Conservation (phyloP, 2,113 vertebrate genomes). For the Hippocampus guttulatus region DNA sequence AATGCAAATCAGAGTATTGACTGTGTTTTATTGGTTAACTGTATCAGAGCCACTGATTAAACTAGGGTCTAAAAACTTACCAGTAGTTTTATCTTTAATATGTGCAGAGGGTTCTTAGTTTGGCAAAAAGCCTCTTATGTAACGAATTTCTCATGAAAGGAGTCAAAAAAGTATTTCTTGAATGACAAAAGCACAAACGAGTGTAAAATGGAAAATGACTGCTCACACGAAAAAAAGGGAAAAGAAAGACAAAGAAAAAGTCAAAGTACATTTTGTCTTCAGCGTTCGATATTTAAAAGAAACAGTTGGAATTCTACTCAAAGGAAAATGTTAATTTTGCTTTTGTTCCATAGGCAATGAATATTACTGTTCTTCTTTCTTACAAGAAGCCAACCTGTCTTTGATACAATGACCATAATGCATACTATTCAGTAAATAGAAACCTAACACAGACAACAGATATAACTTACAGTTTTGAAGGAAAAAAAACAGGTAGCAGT, state of each 20-base stretch:
- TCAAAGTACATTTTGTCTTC: conserved; percentile 31
- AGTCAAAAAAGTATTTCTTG: conserved; percentile 10
- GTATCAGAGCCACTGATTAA: not conserved
- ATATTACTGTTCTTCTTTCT: not conserved
- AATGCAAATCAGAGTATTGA: not conserved
- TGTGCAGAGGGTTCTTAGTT: not conserved
- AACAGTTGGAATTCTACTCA: conserved; percentile 18
- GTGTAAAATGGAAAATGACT: not conserved
- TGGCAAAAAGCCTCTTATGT: not conserved
- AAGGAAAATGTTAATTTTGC: conserved; percentile 36
- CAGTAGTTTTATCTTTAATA: not conserved
- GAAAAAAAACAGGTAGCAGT: conserved; percentile 27
- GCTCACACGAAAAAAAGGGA: too few species aligned
- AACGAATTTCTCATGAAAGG: conserved; percentile 8
- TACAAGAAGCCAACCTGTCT: not conserved
- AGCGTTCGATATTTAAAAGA: conserved; percentile 6
- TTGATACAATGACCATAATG: not conserved
- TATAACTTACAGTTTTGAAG: conserved; percentile 52
- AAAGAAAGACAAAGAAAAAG: conserved; percentile 43
- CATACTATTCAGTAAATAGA: not conserved
- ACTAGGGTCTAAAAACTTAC: not conserved
- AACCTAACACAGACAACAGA: not conserved
- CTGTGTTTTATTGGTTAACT: not conserved
- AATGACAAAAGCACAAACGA: conserved; percentile 3
- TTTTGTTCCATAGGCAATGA: conserved; percentile 19